Evolutionary conservation across 2,888 invertebrate genomes (phyloP).

Genomic region (Cheilosia scutellata): DNA sequence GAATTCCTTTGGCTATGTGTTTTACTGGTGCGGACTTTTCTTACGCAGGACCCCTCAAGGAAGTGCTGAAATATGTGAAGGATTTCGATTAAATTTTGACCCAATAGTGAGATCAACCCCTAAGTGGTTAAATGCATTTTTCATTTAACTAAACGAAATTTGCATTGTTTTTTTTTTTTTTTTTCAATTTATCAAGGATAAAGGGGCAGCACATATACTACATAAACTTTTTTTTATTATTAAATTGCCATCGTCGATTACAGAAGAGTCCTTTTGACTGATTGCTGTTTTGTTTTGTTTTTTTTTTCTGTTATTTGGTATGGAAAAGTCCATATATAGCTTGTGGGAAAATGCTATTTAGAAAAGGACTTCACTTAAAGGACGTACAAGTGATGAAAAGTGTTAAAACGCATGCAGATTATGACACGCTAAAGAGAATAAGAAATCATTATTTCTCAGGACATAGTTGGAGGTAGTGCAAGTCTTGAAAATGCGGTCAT

Average conservation of each 20-base stretch:
- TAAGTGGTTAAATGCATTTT: slow-evolving; percentile 72
- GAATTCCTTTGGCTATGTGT: slow-evolving; percentile 44
- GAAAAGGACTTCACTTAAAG: slow-evolving; percentile 3
- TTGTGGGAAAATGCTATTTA: slow-evolving; percentile 66
- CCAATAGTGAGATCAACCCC: slow-evolving; percentile 46
- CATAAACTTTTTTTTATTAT: slow-evolving; percentile 37
- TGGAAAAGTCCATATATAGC: background rate
- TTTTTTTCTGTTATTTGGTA: background rate
- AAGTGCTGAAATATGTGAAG: slow-evolving; percentile 60
- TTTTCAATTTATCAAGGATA: too few species aligned
- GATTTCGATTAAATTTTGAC: slow-evolving; percentile 23
- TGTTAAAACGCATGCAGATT: slow-evolving; percentile 69
- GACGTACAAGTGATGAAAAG: slow-evolving; percentile 31
- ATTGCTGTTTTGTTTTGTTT: slow-evolving; percentile 69
- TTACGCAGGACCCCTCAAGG: slow-evolving; percentile 44
- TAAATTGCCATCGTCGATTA: slow-evolving; percentile 75
- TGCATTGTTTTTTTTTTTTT: slow-evolving; percentile 60
- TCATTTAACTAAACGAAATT: too few species aligned
- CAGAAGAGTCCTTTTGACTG: slow-evolving; percentile 66
- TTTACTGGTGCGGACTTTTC: slow-evolving; percentile 50
- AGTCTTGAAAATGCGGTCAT: slow-evolving; percentile 48
- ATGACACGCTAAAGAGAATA: slow-evolving; percentile 56
- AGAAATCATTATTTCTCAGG: slow-evolving; percentile 64
- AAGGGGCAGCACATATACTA: slow-evolving; percentile 10
- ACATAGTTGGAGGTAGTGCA: background rate